Evolutionary conservation across 2,888 invertebrate genomes (phyloP).

Genomic region (Salticus scenicus): DNA sequence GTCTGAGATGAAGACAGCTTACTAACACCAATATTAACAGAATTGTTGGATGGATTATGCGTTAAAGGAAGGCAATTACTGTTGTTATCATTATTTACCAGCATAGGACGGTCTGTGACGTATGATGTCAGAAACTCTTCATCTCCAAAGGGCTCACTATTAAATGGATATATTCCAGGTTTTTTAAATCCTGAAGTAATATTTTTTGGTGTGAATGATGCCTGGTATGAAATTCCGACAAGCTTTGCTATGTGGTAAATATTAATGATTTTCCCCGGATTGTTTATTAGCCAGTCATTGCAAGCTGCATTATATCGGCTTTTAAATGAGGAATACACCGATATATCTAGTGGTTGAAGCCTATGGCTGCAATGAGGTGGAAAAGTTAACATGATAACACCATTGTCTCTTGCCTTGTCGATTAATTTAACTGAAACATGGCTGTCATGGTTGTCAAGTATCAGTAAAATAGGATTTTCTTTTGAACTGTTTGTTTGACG

Average conservation of each 20-base stretch:
- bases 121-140: background rate
- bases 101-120: background rate
- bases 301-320: slow-evolving; percentile 11
- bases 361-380: too few relatives aligned
- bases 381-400: slow-evolving; percentile 9
- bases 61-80: background rate
- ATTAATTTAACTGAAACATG: too few relatives aligned
- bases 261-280: slow-evolving; percentile 19
- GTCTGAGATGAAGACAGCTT: too few relatives aligned
- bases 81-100: slow-evolving; percentile 23
- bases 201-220: background rate
- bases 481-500: slow-evolving; percentile 39
- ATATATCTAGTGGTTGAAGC: background rate
- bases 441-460: too few relatives aligned
- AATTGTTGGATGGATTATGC: too few relatives aligned
- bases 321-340: slow-evolving; percentile 11
- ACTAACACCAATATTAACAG: too few relatives aligned
- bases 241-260: slow-evolving; percentile 16
- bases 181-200: background rate
- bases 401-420: slow-evolving; percentile 18
- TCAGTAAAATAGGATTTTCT: slow-evolving; percentile 18
- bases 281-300: slow-evolving; percentile 15
- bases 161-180: background rate
- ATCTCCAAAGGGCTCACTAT: background rate
- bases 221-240: background rate